Base-by-base conservation (phyloP, 2,113 vertebrate species). In the Conger conger region DNA sequence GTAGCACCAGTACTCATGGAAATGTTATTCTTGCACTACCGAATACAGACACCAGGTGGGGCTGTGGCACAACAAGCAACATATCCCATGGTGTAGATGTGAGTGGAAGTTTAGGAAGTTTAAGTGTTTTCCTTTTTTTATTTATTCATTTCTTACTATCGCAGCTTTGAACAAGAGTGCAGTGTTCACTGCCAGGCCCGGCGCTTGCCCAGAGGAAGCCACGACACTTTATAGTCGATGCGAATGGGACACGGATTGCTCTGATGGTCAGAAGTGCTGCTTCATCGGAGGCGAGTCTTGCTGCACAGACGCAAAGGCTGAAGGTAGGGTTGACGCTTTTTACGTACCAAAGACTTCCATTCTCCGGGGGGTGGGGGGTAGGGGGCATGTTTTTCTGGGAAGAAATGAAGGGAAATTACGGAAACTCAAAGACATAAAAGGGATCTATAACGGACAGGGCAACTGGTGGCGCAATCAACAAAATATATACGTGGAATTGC, bases 221-320 rank as follows among this genome's bases (percentile, higher is more conserved):
- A 76, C n/a, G 0, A 85, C 54, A 84, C 63, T 40, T 8, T 50
- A 82, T 50, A 81, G 86, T 87, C 86, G 83, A 0, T 99, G 98
- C 84, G 87, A 86, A 36, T 92, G 93, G 87, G 96, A 99, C 82
- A 86, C 90, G 1, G 96, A 98, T 90, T 99, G 98, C 88, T 95
- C 96, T n/a, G 94, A 91, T 54, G 93, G 95, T 90, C 94, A 96
- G 90, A 99, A 98, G 91, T 99, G 98, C 94, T 99, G 98, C 88
- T 89, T 84, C 68, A 37, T 81, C 88, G 82, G 86, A 53, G 85
- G 91, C 80, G 76, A 36, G 27, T 90, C 76, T 27, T 73, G 80
- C 80, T 96, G 94, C 84, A 86, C n/a, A 15, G 36, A 91, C 63
- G 91, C 94, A 33, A 36, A 82, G 11, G 63, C 86, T 84, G 42